Base-by-base conservation (phyloP, 2,888 invertebrate species). In the Penaeus monodon region DNA sequence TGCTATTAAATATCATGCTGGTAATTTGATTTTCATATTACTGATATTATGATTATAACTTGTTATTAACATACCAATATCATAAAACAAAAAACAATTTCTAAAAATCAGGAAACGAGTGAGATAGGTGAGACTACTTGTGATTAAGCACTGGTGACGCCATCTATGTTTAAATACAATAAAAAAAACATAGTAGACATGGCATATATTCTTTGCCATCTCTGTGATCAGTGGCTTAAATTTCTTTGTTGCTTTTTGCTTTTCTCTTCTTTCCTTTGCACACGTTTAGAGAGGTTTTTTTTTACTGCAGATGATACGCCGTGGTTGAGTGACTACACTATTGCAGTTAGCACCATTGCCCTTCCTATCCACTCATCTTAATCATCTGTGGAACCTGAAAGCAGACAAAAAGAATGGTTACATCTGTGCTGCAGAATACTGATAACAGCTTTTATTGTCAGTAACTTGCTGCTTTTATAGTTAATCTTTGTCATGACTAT, bases 231-330 rank as follows among this genome's bases (percentile, higher is more conserved):
- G 44, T 70, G 22, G n/a, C 29, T 22, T 20, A 38, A 14, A 38
- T 8, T 7, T 38, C 12, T 24, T 44, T 44, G 12, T 49, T 44
- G 12, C n/a, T 57, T 73, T 29, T 74, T 95, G 94, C 90, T 92
- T 90, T 92, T 96, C 96, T 0, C 93, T 91, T 88, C 96, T 91
- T 91, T 96, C 95, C 7, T 91, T 91, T 6, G 95, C 94, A 96
- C 94, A 80, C 95, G 93, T 90, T 94, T 93, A 2, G 96, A 96
- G 91, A 0, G 95, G 94, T n/a, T n/a, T n/a, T n/a, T n/a, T n/a
- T n/a, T n/a, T 27, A 95, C 94, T 0, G 95, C 95, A 0, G 95
- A 95, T 27, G n/a, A 96, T 95, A 80, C 95, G 92, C 8, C 96
- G 93, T 0, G 96, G 96, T 88, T 96, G 95, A 0, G 95, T 94